Conservation (phyloP, 1,140 invertebrate genomes). For the Cardiocondyla obscurior region DNA sequence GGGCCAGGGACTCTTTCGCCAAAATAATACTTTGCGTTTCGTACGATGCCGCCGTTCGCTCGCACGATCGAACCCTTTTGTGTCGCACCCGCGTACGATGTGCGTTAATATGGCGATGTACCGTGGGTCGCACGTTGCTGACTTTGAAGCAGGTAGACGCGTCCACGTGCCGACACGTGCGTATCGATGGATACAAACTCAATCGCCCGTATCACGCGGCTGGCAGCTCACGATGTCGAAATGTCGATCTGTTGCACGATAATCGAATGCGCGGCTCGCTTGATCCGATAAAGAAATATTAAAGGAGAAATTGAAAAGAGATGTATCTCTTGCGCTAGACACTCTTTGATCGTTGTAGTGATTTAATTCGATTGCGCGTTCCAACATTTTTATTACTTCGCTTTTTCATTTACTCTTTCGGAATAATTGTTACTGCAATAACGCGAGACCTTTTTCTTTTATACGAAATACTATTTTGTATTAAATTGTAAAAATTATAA, state of each 20-base stretch:
- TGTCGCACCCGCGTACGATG: constrained; percentile 59
- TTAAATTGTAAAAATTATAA: neutral
- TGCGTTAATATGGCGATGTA: constrained; percentile 54
- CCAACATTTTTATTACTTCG: neutral
- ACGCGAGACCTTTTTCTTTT: too few relatives aligned
- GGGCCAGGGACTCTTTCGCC: constrained; percentile 68
- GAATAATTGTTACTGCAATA: constrained; percentile 12
- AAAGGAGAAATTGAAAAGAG: constrained; percentile 19
- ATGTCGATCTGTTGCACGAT: constrained; percentile 42
- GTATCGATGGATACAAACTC: constrained; percentile 55
- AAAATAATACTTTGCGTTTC: constrained; percentile 73
- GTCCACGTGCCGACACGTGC: constrained; percentile 78
- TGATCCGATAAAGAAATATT: constrained; percentile 24
- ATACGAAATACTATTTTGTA: neutral
- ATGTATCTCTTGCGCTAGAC: neutral
- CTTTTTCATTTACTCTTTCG: neutral
- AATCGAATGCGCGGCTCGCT: constrained; percentile 17
- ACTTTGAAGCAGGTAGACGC: constrained; percentile 74
- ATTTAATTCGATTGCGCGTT: neutral
- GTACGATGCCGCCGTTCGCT: neutral
- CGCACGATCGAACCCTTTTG: constrained; percentile 69
- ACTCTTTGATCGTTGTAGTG: neutral
- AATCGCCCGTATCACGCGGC: constrained; percentile 64
- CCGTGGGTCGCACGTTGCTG: constrained; percentile 66
- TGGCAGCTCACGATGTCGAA: constrained; percentile 56